Evolutionary conservation across 2,888 invertebrate species (phyloP), one percentile per base, ranked within the genome.

Genomic region (Catocala fraxini): DNA sequence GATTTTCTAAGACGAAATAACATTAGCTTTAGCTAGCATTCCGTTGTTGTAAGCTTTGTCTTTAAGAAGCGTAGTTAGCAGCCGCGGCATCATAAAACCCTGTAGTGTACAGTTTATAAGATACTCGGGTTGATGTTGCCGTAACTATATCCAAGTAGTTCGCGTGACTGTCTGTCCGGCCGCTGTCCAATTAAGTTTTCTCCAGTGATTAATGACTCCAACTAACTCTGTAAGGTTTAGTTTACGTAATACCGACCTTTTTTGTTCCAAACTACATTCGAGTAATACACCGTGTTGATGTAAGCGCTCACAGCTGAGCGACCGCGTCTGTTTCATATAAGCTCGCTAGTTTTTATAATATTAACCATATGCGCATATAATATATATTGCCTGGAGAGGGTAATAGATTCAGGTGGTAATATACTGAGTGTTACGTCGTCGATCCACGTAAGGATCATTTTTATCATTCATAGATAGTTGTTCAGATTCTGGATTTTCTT

Each of bases 111-210:
- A 51, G 15, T 58, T 52, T 55, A 25, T 51, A 60, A 48, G 48
- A 70, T 34, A 42, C 0, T 43, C 54, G 57, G 58, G 56, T 65
- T 62, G 61, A 56, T 47, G 56, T 64, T 33, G 46, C 58, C 60
- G 67, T 75, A 71, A 75, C 70, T 76, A 71, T 68, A 73, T 65
- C 68, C 66, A 68, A 75, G 75, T 73, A 69, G 70, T 72, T 85
- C 77, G 86, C 86, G 83, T 83, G 85, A 79, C 85, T 84, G 83
- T 85, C 85, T 86, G 84, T 85, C 86, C 75, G 72, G 70, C 74
- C 63, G 77, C 73, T 69, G 85, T 90, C 89, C 89, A 91, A 91
- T 91, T 91, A 91, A 88, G 90, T 88, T 87, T 85, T 87, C 85
- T 77, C 77, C 69, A 41, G 86, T 91, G 91, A 91, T 90, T 89